Percentiles rank a stretch among this genome's conserved stretches.
These are phyloP conservation scores for Ibycter americanus DNA, from an alignment of 2,797 vertebrate genomes.

Conservation along the genomic window DNA sequence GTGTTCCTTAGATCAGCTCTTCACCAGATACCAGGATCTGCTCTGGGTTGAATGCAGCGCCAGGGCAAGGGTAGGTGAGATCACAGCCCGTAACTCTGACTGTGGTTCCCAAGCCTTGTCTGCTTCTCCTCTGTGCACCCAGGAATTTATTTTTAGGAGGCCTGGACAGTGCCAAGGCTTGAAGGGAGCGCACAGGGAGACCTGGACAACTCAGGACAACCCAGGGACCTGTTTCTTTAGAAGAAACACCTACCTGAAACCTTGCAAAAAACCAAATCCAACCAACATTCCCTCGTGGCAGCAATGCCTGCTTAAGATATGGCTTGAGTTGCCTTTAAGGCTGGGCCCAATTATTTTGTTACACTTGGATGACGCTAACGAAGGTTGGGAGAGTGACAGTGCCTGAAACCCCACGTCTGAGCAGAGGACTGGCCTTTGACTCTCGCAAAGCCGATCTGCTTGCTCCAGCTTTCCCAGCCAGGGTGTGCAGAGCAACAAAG, in stretches of 20 bases:
- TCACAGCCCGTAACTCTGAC: background rate
- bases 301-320: background rate
- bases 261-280: background rate
- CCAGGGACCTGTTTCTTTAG: fast-evolving
- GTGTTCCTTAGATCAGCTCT: background rate
- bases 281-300: fast-evolving
- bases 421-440: background rate
- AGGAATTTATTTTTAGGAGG: background rate
- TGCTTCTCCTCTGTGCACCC: background rate
- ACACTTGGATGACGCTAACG: background rate
- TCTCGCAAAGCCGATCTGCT: background rate
- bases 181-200: background rate
- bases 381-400: background rate
- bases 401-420: fast-evolving
- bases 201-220: background rate
- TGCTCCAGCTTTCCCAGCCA: background rate
- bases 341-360: background rate
- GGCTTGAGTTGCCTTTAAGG: background rate
- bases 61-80: background rate
- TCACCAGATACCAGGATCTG: background rate
- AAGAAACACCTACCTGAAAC: background rate
- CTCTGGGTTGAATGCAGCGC: background rate
- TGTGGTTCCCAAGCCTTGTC: background rate
- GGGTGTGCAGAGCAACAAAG: background rate
- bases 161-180: background rate